Percentiles rank a stretch among this genome's conserved stretches.
These are phyloP conservation scores for Coregonus suidteri DNA, from an alignment of 2,797 vertebrate genomes.

Conservation along the genomic window DNA sequence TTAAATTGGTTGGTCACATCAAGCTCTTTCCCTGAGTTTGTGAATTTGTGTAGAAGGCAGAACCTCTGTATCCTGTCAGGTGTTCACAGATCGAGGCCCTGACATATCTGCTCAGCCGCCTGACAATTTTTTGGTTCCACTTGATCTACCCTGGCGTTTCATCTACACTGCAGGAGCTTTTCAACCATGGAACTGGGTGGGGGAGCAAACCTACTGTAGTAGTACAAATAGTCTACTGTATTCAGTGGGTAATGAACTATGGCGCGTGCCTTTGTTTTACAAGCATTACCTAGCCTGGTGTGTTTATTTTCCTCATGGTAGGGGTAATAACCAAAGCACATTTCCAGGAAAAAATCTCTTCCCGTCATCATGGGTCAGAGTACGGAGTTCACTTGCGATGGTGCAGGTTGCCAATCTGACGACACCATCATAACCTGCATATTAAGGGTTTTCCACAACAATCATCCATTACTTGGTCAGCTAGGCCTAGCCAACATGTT, in stretches of 20 bases:
- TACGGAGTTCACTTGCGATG: not conserved
- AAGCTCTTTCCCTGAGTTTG: not conserved
- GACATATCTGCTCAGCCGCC: constrained; percentile 6
- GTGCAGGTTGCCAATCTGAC: not conserved
- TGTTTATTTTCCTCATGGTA: not conserved
- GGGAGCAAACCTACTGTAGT: constrained; percentile 15
- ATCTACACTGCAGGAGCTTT: constrained; percentile 3
- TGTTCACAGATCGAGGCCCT: constrained; percentile 15
- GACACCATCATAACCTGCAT: too few relatives aligned
- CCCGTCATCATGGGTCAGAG: constrained; percentile 1
- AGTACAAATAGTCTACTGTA: not conserved
- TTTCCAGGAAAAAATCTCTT: not conserved
- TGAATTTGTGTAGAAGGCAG: not conserved
- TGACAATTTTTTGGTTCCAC: constrained; percentile 13
- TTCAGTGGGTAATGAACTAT: not conserved
- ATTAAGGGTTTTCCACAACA: not conserved
- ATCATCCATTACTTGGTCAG: not conserved
- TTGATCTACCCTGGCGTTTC: constrained; percentile 7
- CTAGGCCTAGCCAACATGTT: not conserved
- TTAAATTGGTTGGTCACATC: not conserved
- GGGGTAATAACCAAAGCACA: not conserved
- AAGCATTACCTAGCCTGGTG: not conserved
- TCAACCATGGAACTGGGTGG: not conserved
- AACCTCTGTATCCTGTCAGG: constrained; percentile 15
- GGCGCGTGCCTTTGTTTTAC: not conserved